A percentile compares a stretch with the other conserved stretches of the same genome.
These are phyloP conservation scores for Fringilla coelebs DNA, from an alignment of 2,797 vertebrate species.

Conservation along the genomic window DNA sequence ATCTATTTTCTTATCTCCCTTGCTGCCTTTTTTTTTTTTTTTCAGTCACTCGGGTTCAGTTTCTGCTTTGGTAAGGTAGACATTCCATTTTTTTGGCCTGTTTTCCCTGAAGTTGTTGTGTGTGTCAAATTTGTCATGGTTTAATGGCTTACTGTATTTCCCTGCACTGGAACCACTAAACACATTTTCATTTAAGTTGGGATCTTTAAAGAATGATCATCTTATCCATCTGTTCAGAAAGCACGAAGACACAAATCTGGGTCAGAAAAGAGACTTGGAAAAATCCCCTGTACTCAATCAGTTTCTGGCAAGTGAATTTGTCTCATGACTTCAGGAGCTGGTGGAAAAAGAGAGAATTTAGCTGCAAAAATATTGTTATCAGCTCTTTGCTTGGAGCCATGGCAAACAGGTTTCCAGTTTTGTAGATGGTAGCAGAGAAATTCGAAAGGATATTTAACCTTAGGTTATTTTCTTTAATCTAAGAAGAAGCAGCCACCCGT, in stretches of 20 bases:
- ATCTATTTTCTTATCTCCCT: background rate
- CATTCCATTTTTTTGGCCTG: constrained; percentile 26
- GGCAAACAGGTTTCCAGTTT: constrained; percentile 55
- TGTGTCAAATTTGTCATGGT: constrained; percentile 57
- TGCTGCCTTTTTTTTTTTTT: background rate
- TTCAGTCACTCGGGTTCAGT: background rate
- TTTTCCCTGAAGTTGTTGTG: constrained; percentile 54
- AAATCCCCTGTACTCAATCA: constrained; percentile 33
- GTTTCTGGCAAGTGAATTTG: constrained; percentile 54
- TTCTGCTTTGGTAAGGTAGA: constrained; percentile 24
- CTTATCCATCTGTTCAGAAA: constrained; percentile 66
- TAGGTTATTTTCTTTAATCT: constrained; percentile 69
- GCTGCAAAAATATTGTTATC: constrained; percentile 67
- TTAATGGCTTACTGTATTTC: constrained; percentile 53
- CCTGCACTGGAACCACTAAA: constrained; percentile 50
- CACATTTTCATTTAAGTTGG: constrained; percentile 62
- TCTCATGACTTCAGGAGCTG: constrained; percentile 57
- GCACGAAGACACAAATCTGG: constrained; percentile 42
- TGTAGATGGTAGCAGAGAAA: constrained; percentile 25
- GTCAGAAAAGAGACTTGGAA: constrained; percentile 44
- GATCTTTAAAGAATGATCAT: constrained; percentile 66
- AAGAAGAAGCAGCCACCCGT: constrained; percentile 48
- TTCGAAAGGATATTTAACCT: constrained; percentile 52
- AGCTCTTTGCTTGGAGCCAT: constrained; percentile 54
- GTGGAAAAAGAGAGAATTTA: constrained; percentile 43